Conservation (phyloP, 2,797 vertebrate species). For the Cryptoblepharus egeriae region DNA sequence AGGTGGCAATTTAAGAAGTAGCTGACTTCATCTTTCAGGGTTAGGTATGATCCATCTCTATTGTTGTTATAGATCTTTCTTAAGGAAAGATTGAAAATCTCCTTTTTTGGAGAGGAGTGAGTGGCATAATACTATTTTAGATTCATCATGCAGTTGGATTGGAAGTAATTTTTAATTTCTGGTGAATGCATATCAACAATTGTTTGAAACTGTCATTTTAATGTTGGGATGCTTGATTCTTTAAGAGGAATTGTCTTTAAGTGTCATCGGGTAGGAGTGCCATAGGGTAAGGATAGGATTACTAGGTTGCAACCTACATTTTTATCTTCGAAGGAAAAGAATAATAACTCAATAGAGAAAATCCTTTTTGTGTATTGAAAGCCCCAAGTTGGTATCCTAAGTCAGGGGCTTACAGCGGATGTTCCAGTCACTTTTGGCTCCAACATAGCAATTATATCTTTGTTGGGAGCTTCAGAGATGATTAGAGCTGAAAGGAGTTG, state of each 20-base stretch:
- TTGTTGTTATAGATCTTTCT: background rate
- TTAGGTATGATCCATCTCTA: background rate
- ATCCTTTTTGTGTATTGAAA: no score
- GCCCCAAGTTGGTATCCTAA: no score
- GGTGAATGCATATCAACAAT: background rate
- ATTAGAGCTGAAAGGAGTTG: no score
- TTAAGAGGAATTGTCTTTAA: background rate
- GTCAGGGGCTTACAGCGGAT: no score
- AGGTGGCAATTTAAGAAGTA: background rate
- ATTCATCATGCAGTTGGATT: background rate
- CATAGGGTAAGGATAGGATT: no score
- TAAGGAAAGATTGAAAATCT: background rate
- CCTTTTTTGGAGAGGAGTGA: background rate
- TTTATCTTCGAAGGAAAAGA: background rate
- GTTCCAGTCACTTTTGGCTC: no score
- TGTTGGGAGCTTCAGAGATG: no score
- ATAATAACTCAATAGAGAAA: no score
- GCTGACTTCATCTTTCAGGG: background rate
- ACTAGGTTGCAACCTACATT: background rate
- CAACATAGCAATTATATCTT: no score
- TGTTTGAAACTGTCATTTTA: background rate
- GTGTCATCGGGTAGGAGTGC: no score
- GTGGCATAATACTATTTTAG: background rate
- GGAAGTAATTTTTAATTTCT: background rate
- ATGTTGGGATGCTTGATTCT: background rate